Percentiles rank a stretch among this genome's conserved stretches.
These are phyloP conservation scores for Triplophysa dalaica DNA, from an alignment of 2,113 vertebrate species.

Conservation along the genomic window DNA sequence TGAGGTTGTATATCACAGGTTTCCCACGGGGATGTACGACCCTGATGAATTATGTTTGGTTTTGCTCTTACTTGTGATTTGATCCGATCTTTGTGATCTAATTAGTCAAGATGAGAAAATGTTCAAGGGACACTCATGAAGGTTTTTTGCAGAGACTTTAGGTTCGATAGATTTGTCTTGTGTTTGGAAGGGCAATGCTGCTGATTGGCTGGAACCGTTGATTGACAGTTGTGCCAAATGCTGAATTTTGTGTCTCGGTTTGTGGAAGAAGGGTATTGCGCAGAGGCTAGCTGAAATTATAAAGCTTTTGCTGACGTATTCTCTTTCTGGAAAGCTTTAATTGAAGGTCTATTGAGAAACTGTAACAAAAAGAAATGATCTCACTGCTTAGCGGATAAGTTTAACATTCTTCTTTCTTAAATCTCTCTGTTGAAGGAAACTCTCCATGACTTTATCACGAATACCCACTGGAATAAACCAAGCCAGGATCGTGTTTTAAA, in stretches of 20 bases:
- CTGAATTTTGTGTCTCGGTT: background rate
- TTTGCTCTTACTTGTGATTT: background rate
- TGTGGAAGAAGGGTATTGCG: background rate
- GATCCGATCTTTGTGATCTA: background rate
- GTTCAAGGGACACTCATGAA: background rate
- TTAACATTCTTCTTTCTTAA: slow-evolving; percentile 9
- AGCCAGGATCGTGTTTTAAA: slow-evolving; percentile 17
- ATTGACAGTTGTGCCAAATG: background rate
- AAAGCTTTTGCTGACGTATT: slow-evolving; percentile 11
- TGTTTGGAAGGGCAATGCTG: background rate
- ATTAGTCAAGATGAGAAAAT: background rate
- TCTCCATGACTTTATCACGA: background rate
- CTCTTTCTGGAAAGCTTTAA: slow-evolving; percentile 14
- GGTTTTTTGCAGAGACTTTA: background rate
- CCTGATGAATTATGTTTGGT: background rate
- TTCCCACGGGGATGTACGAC: background rate
- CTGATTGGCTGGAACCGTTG: background rate
- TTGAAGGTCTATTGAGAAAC: background rate
- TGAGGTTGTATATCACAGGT: background rate
- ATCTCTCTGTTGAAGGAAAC: background rate
- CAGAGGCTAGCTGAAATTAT: background rate
- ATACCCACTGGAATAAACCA: background rate
- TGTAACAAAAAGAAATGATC: background rate
- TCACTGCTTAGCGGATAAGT: background rate
- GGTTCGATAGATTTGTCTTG: background rate